A percentile compares a stretch with the other conserved stretches of the same genome.
Conservation (phyloP, 2,113 vertebrate genomes). For the Hemiprocne comata region DNA sequence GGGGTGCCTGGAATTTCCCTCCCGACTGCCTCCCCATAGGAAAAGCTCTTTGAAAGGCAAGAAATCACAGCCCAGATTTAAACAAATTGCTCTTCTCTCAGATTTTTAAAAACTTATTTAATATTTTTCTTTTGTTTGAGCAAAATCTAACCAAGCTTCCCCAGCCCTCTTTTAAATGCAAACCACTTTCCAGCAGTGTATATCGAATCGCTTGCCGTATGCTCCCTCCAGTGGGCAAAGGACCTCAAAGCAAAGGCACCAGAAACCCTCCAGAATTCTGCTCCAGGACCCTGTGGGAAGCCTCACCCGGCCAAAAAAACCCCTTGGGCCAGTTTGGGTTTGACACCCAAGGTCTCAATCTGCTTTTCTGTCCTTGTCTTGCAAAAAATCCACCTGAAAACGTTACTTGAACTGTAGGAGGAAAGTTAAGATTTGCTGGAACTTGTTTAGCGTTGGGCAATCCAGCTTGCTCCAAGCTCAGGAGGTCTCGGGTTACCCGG, state of each 20-base stretch:
- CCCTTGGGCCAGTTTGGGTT: not conserved
- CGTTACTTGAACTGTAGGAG: not conserved
- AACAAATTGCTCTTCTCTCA: accelerated
- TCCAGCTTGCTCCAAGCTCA: not conserved
- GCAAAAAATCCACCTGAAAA: not conserved
- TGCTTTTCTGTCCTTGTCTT: not conserved
- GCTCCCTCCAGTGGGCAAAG: slow-evolving; percentile 65
- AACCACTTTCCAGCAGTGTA: not conserved
- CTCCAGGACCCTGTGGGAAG: not conserved
- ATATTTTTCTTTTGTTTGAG: not conserved
- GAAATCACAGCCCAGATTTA: not conserved
- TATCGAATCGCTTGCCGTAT: not conserved
- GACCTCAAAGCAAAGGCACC: not conserved
- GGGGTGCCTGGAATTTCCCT: not conserved
- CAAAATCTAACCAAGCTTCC: accelerated
- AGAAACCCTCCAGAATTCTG: not conserved
- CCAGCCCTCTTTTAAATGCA: not conserved
- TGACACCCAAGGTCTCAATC: not conserved
- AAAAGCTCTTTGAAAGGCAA: not conserved
- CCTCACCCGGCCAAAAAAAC: too few species aligned
- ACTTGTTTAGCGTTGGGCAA: accelerated
- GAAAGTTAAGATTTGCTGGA: not conserved
- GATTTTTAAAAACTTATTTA: accelerated
- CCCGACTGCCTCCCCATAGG: not conserved
- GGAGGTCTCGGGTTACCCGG: not conserved